Percentiles rank a stretch among this genome's conserved stretches.
Conservation (phyloP, 92 coral and sea anemone genomes). For the Bergia puertoricense region DNA sequence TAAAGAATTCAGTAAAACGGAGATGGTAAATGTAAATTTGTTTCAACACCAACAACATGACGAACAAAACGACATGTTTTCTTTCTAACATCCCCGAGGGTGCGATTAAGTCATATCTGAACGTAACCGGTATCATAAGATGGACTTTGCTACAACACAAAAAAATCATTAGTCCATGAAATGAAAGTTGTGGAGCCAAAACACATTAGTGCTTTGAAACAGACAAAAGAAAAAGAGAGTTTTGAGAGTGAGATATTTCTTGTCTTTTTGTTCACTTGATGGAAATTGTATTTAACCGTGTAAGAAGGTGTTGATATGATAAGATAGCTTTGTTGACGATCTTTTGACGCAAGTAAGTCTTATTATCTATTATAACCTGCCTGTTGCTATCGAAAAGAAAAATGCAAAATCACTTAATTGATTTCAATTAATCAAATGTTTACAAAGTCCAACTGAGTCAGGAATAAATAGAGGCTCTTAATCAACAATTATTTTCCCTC, state of each 20-base stretch:
- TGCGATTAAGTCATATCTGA: conserved; percentile 1
- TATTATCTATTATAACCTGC: not conserved
- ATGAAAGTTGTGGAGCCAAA: conserved; percentile 5
- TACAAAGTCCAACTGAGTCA: conserved; percentile 33
- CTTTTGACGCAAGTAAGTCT: not conserved
- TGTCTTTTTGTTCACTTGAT: not conserved
- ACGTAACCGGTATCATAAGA: not conserved
- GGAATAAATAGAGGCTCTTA: conserved; percentile 22
- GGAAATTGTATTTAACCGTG: conserved; percentile 23
- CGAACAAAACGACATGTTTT: not conserved
- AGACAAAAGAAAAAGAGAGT: not conserved
- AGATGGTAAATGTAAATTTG: not conserved
- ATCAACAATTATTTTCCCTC: conserved; percentile 16
- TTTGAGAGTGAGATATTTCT: conserved; percentile 1
- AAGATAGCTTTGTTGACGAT: not conserved
- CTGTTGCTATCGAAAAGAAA: conserved; percentile 1
- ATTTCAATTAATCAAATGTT: conserved; percentile 20
- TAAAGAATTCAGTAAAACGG: not conserved
- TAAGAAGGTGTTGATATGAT: conserved; percentile 10
- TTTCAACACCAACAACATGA: not conserved
- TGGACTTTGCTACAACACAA: not conserved
- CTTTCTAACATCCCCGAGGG: conserved; percentile 8
- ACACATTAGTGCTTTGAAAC: not conserved
- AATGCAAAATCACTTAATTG: conserved; percentile 27
- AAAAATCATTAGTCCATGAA: conserved; percentile 18